These are phyloP conservation scores for Pavo muticus DNA, from an alignment of 2,113 vertebrate species.

Conservation along the genomic window DNA sequence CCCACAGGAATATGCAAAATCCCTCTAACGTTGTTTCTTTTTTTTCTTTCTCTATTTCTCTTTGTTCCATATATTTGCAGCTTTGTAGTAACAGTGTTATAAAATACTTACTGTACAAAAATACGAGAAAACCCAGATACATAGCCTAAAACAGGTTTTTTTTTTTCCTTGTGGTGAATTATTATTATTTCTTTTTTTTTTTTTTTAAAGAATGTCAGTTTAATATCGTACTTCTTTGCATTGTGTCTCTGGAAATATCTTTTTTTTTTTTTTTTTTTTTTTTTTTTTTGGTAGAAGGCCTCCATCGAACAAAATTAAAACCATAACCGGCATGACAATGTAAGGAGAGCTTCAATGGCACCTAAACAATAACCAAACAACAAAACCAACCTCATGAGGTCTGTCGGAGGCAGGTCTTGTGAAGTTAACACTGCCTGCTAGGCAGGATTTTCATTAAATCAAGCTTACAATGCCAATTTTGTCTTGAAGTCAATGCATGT, in stretches of 20 bases:
- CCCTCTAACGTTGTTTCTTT: constrained; percentile 65
- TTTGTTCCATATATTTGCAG: constrained; percentile 68
- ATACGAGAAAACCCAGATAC: constrained; percentile 66
- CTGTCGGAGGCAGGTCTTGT: constrained; percentile 68
- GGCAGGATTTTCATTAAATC: constrained; percentile 75
- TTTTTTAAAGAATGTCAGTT: constrained; percentile 68
- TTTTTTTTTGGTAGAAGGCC: constrained; percentile 75
- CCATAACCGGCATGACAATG: constrained; percentile 76
- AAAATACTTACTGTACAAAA: constrained; percentile 74
- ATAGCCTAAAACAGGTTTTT: constrained; percentile 66
- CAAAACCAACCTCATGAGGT: constrained; percentile 63
- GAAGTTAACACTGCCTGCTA: constrained; percentile 73
- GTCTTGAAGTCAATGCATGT: constrained; percentile 84
- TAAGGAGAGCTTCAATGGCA: constrained; percentile 83
- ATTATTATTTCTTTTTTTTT: constrained; percentile 22
- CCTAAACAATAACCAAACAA: constrained; percentile 73
- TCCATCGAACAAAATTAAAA: constrained; percentile 81
- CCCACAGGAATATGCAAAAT: constrained; percentile 78
- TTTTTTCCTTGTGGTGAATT: constrained; percentile 71
- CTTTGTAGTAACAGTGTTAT: constrained; percentile 75
- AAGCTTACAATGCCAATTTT: constrained; percentile 77
- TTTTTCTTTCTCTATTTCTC: constrained; percentile 58
- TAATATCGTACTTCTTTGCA: constrained; percentile 71
- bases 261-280: background rate
- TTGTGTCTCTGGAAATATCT: constrained; percentile 78